Conservation (phyloP, 2,113 vertebrate species). For the Plecturocebus donacophilus region DNA sequence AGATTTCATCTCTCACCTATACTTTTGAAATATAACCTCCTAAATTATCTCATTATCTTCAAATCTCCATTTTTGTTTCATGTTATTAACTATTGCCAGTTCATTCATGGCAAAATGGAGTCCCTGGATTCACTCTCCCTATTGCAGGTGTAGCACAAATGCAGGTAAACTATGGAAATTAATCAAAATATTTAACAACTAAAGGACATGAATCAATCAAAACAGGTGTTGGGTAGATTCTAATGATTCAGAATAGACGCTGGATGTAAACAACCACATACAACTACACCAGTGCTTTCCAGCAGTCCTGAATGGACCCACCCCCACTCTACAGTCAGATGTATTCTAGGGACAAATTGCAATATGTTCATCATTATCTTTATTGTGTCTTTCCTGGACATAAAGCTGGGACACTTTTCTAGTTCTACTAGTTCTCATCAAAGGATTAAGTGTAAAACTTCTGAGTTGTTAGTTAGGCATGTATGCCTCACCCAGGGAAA, state of each 20-base stretch:
- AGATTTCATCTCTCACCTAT: neutral
- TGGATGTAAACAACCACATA: neutral
- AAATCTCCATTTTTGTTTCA: neutral
- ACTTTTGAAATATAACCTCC: neutral
- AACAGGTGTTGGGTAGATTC: neutral
- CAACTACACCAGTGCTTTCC: neutral
- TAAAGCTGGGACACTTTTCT: neutral
- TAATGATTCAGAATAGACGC: neutral
- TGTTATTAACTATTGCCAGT: neutral
- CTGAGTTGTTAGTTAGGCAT: neutral
- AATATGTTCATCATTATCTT: neutral
- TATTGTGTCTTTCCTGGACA: neutral
- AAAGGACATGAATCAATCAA: neutral
- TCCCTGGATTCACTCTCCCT: neutral
- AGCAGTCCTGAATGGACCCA: neutral
- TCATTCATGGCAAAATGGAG: neutral
- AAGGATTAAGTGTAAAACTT: neutral
- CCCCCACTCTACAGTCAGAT: rapidly evolving
- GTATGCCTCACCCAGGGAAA: neutral
- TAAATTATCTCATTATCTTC: neutral
- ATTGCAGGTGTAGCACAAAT: neutral
- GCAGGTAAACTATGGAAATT: neutral
- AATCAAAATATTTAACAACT: neutral
- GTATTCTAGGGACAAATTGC: neutral
- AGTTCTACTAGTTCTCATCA: neutral